These are phyloP conservation scores for Plutomurus gul DNA, from an alignment of 1,140 invertebrate genomes.

Conservation along the genomic window DNA sequence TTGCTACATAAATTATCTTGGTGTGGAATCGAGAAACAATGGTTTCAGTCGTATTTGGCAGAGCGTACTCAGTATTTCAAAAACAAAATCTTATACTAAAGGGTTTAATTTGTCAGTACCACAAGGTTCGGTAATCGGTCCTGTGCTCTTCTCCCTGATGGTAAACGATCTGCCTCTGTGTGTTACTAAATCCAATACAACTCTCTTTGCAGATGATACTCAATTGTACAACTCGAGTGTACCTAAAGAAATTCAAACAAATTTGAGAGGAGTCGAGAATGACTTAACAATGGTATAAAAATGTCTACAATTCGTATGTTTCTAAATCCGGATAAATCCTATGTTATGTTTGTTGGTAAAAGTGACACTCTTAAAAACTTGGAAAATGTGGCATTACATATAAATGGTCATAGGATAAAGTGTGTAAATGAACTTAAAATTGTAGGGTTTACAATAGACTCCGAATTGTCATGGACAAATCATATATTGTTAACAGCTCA, in stretches of 20 bases:
- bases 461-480: neutral
- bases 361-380: neutral
- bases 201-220: constrained; percentile 33
- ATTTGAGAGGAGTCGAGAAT: neutral
- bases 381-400: neutral
- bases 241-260: neutral
- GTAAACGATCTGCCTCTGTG: constrained; percentile 10
- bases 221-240: neutral
- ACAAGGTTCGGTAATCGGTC: neutral
- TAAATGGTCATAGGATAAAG: neutral
- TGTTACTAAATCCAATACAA: neutral
- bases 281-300: too few relatives aligned
- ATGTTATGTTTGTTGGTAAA: neutral
- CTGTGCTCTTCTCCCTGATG: neutral
- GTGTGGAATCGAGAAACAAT: neutral
- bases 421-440: neutral
- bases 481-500: neutral
- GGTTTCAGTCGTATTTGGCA: constrained; percentile 12
- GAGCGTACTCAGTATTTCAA: neutral
- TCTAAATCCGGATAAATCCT: neutral
- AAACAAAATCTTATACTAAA: neutral
- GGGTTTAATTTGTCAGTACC: neutral
- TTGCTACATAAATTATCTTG: constrained; percentile 3
- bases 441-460: neutral
- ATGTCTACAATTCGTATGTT: neutral